Evolutionary conservation across 2,797 vertebrate species (phyloP), one percentile per base, ranked within the genome.

Genomic region (Anniella stebbinsi): DNA sequence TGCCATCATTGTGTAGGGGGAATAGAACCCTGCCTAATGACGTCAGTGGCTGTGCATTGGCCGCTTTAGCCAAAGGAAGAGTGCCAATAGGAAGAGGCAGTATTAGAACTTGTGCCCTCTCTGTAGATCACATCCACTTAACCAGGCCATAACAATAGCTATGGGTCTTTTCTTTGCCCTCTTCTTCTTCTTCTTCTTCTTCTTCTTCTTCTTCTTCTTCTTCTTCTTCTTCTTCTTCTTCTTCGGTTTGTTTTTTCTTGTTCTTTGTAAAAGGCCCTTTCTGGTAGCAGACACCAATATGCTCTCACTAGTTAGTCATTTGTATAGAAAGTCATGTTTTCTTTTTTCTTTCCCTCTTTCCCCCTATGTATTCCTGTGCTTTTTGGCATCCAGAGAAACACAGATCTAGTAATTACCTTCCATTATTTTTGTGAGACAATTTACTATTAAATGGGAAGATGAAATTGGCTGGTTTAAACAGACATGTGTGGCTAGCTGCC

Each of bases 381-480:
- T 84, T 90, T 84, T 28, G 33, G 48, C 15, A 83, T 86, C 88
- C 88, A 84, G 91, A 89, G 88, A 92, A 92, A 89, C 85, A 83
- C 88, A 89, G 88, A 73, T 87, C 91, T 83, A 77, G 72, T 72
- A 77, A 30, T 83, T 80, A 72, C 36, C 78, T 84, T 67, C 57
- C 13, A 30, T 36, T 51, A 45, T 51, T 86, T 80, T 89, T n/a
- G n/a, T 15, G 66, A 91, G 89, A 72, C 6, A 88, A 36, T 85
- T 88, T 72, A 41, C 70, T 9, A 17, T 77, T 83, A 78, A 86
- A 77, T 4, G 13, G 18, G 72, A 23, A 81, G 36, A 69, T 38
- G 66, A 70, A 51, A 78, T 63, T 77, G 78, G 15, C 30, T 86
- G 38, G 11, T 77, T 82, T 83, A 70, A 87, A 70, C 51, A 6